Evolutionary conservation across 2,888 invertebrate species (phyloP), one percentile per base, ranked within the genome.

Genomic region (Phengaris arion): DNA sequence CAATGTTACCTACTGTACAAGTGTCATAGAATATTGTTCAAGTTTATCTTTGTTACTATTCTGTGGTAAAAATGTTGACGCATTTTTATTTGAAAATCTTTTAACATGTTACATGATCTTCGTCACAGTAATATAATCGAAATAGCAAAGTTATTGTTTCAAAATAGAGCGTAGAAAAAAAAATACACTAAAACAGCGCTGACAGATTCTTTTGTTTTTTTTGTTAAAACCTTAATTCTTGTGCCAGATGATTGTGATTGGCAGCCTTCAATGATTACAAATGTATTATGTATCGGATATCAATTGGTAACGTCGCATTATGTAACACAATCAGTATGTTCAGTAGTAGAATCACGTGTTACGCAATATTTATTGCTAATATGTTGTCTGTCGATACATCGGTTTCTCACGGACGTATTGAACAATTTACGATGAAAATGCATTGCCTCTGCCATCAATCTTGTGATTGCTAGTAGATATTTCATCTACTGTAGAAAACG

Each of bases 311-410:
- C 64, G 13, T 64, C 59, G 59, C 22, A 35, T 64, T 45, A 64
- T 64, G 35, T 64, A 64, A 64, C 13, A 45, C 57, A 59, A 59
- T 59, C 22, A 22, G 22, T 59, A 15, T 59, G 59, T 64, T 64
- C 35, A 12, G 64, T 13, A 64, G 6, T 35, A 35, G 87, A 88
- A 89, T 89, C 92, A 92, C 92, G 92, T 87, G 81, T 89, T 85
- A 83, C 87, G 87, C 86, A 86, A 81, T 88, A 88, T 87, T 86
- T 86, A 81, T 88, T 88, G 85, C 84, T 90, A 92, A 91, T 90
- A 87, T 84, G 84, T 82, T n/a, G n/a, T n/a, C n/a, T 68, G 77
- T 73, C 75, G 57, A 74, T 74, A 81, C 84, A 85, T 87, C 87
- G 85, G 88, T 88, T 87, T 85, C 80, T 82, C 80, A 81, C 81